Base-by-base conservation (phyloP, 1,140 invertebrate species). In the Trypoxylus dichotomus region DNA sequence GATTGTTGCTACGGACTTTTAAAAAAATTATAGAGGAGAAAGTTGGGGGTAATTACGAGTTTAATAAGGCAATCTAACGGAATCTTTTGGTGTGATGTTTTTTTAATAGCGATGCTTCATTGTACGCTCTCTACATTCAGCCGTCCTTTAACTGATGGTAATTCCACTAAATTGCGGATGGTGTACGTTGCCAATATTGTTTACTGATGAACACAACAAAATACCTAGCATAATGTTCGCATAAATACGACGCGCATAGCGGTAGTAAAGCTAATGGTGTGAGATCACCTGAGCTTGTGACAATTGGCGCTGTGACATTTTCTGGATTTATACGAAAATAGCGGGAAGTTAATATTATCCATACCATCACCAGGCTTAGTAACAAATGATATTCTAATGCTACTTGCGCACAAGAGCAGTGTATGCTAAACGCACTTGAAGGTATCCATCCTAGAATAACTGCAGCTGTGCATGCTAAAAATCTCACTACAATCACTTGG, bases 231-330 rank as follows among this genome's bases (percentile, higher is more conserved):
- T n/a, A 68, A 68, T 68, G 60, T 68, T 88, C 85, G 81, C 90
- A 95, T 63, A 96, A 89, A 63, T 91, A 86, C 21, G 91, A 92
- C 2, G 94, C 92, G 54, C 96, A 93, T 43, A 91, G 89, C 0
- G 95, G 91, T 0, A 98, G 87, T 5, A 97, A 89, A n/a, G 91
- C 91, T 32, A 98, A 90, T 47, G 96, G 98, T 8, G 95, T 94
- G 1, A 98, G 91, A 85, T 98, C 97, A 0, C 97, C 97, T 60
- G 98, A 93, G 75, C 96, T 97, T 1, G 97, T 97, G 8, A 97
- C 97, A 29, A 99, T 91, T 0, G 97, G 97, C 7, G 97, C 98
- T 13, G 97, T 96, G 58, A 99, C 89, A 88, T 99, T 99, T 86
- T 99, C 97, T 0, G 97, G 97, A 87, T 98, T 98, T 81, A 98